Conservation (phyloP, 2,797 vertebrate genomes). For the Crenichthys baileyi region DNA sequence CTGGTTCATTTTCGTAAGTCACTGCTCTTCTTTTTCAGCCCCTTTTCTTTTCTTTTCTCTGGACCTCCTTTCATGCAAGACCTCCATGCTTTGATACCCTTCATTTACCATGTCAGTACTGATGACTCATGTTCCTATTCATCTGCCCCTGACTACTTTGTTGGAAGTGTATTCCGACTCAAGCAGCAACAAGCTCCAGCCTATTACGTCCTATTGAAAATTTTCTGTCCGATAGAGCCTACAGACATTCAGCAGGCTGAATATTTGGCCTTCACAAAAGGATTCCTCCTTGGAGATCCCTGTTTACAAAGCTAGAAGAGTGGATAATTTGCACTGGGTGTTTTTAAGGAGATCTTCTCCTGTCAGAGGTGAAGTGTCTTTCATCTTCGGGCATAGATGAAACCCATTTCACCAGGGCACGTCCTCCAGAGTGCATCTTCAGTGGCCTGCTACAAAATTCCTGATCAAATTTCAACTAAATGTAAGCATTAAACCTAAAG, state of each 20-base stretch:
- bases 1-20: constrained; percentile 10
- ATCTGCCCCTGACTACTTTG: constrained; percentile 53
- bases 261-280: constrained; percentile 64
- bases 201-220: constrained; percentile 56
- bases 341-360: constrained; percentile 59
- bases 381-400: constrained; percentile 50
- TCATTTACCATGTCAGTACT: constrained; percentile 72
- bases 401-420: background rate
- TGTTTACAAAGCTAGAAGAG: constrained; percentile 55
- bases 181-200: constrained; percentile 71
- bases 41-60: constrained; percentile 26
- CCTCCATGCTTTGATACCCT: constrained; percentile 71
- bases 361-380: constrained; percentile 67
- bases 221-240: constrained; percentile 68
- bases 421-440: background rate
- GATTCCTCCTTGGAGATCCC: constrained; percentile 50
- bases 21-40: constrained; percentile 6
- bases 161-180: constrained; percentile 59
- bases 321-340: constrained; percentile 54
- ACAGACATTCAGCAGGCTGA: constrained; percentile 51
- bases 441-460: background rate
- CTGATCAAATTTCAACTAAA: background rate
- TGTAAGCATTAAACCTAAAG: background rate
- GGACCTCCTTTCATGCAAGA: constrained; percentile 47
- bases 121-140: constrained; percentile 70